phyloP scores from a whole-genome alignment of 2,797 vertebrate genomes.

The Gobio occitaniae region DNA sequence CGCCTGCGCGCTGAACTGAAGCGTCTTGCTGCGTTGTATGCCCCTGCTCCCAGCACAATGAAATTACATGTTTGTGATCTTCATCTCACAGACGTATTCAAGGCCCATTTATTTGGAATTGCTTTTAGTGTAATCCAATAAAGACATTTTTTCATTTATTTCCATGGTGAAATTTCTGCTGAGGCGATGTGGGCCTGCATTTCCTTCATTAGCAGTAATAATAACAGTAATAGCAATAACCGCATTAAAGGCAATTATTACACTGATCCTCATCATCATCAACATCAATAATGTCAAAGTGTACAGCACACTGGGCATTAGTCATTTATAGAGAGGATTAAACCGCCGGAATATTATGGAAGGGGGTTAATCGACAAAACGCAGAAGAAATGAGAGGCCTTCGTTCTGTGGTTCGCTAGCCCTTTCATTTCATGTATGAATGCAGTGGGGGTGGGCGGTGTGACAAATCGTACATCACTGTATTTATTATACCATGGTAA shows the following conservation, averaged over 20 bases:
- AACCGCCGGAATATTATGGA: conserved; percentile 41
- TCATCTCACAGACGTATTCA: conserved; percentile 80
- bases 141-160: conserved; percentile 85
- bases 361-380: conserved; percentile 53
- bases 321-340: conserved; percentile 67
- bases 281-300: conserved; percentile 71
- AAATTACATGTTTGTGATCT: conserved; percentile 78
- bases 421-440: background rate
- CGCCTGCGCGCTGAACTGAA: background rate
- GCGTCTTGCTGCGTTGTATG: conserved; percentile 57
- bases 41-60: conserved; percentile 74
- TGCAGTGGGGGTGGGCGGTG: background rate
- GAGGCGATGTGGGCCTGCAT: conserved; percentile 81
- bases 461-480: background rate
- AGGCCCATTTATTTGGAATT: conserved; percentile 87
- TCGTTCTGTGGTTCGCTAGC: background rate
- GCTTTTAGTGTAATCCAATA: conserved; percentile 89
- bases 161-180: conserved; percentile 85
- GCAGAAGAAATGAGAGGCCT: conserved; percentile 46
- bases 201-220: conserved; percentile 86
- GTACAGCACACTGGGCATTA: conserved; percentile 73
- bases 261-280: conserved; percentile 74
- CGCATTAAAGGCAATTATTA: conserved; percentile 83
- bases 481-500: background rate
- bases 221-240: conserved; percentile 86